phyloP scores from a whole-genome alignment of 1,140 invertebrate genomes.

The Procambarus clarkii region DNA sequence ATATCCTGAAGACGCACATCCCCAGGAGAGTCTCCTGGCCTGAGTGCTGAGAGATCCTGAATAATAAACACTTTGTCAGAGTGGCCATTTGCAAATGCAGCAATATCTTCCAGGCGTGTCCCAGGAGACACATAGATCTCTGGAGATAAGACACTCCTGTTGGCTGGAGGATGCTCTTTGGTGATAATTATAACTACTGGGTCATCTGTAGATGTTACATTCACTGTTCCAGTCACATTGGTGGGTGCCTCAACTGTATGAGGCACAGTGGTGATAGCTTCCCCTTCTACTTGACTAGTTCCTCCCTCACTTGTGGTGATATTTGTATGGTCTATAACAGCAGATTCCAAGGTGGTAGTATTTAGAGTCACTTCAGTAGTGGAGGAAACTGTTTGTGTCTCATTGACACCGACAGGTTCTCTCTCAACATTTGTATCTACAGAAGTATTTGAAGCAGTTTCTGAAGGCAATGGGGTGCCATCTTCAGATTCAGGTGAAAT shows the following conservation, averaged over 20 bases:
- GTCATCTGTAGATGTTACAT: background rate
- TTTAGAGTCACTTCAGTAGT: background rate
- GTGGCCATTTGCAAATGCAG: slow-evolving; percentile 17
- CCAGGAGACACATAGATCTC: slow-evolving; percentile 53
- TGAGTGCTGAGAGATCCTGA: slow-evolving; percentile 43
- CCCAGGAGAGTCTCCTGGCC: slow-evolving; percentile 54
- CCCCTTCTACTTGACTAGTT: background rate
- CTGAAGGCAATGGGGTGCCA: background rate
- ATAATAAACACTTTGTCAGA: background rate
- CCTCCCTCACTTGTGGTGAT: background rate
- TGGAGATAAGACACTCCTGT: background rate
- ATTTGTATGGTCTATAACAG: background rate
- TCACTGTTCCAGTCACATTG: background rate
- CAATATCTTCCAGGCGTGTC: slow-evolving; percentile 38
- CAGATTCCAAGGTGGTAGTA: background rate
- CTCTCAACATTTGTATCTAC: background rate
- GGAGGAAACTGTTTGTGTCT: background rate
- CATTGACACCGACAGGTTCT: background rate
- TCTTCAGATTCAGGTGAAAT: background rate
- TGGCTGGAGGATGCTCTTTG: background rate
- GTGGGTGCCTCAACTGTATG: background rate
- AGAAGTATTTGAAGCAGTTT: background rate
- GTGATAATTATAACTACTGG: background rate
- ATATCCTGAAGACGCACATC: slow-evolving; percentile 37
- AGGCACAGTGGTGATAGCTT: background rate